Percentiles rank a stretch among this genome's conserved stretches.
Evolutionary conservation across 2,797 vertebrate species (phyloP).

Genomic region (Gymnothorax reevesii): DNA sequence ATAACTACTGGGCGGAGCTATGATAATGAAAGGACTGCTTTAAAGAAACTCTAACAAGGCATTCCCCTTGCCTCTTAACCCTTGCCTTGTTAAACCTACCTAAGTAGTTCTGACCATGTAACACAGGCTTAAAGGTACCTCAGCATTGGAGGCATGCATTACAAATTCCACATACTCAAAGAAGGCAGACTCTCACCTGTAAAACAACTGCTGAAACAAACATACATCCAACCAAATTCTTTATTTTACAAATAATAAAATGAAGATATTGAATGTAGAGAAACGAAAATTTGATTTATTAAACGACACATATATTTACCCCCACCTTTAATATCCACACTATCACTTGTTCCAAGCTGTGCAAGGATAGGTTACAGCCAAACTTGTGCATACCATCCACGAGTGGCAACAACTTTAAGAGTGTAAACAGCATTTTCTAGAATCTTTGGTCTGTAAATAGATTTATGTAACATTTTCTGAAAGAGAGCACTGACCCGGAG

Average conservation of each 20-base stretch:
- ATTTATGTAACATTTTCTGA: constrained; percentile 46
- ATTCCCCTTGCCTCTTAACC: constrained; percentile 54
- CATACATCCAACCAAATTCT: not conserved
- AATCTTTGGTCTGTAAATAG: constrained; percentile 30
- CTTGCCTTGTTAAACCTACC: constrained; percentile 36
- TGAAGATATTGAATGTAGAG: too few species aligned
- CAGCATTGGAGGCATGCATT: constrained; percentile 14
- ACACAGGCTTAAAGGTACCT: constrained; percentile 31
- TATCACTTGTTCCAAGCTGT: not conserved
- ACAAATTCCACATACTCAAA: not conserved
- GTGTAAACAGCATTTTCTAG: constrained; percentile 5
- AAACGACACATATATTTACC: not conserved
- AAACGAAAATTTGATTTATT: not conserved
- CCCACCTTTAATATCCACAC: not conserved
- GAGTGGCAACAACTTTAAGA: constrained; percentile 12
- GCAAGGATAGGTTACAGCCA: constrained; percentile 3
- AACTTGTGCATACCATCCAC: constrained; percentile 16
- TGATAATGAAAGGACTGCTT: constrained; percentile 80
- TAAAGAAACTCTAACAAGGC: constrained; percentile 67
- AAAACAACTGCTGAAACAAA: not conserved
- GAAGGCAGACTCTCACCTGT: constrained; percentile 25
- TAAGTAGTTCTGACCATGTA: constrained; percentile 38
- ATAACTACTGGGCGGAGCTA: constrained; percentile 78
- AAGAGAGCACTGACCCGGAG: constrained; percentile 50
- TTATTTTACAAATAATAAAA: not conserved